Percentiles rank a stretch among this genome's conserved stretches.
Evolutionary conservation across 1,140 invertebrate genomes (phyloP).

Genomic region (Bacillus rossius): DNA sequence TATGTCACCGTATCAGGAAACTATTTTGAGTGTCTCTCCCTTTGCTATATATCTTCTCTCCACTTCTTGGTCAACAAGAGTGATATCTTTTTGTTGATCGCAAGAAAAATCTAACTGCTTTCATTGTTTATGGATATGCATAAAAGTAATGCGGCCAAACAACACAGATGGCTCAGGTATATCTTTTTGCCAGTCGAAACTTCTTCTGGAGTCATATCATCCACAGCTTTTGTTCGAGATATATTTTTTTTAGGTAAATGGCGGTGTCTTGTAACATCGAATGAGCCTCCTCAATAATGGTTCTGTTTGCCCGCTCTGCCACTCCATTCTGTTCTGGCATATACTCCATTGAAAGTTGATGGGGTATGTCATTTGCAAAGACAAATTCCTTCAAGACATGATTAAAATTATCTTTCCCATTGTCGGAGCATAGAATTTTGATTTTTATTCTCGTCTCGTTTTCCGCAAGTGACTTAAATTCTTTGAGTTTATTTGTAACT

Average conservation of each 20-base stretch:
- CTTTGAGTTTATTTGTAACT: not conserved
- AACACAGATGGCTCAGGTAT: constrained; percentile 1
- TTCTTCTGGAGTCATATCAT: not conserved
- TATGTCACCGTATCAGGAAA: not conserved
- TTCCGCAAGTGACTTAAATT: not conserved
- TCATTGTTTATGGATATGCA: constrained; percentile 24
- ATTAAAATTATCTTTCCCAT: not conserved
- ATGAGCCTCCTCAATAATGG: constrained; percentile 4
- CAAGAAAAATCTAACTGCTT: constrained; percentile 17
- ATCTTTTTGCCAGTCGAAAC: not conserved
- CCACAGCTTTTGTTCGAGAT: not conserved
- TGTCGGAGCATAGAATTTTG: not conserved
- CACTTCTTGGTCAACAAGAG: too few relatives aligned
- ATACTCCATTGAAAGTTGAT: too few relatives aligned
- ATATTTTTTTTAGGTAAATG: constrained; percentile 1
- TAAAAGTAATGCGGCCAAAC: constrained; percentile 28
- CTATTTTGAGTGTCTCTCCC: too few relatives aligned
- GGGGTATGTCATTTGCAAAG: not conserved
- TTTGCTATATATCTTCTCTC: too few relatives aligned
- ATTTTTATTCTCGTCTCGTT: not conserved
- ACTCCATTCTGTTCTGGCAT: constrained; percentile 12
- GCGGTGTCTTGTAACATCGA: constrained; percentile 9
- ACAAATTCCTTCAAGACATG: not conserved
- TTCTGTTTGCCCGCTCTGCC: constrained; percentile 16
- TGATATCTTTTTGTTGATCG: too few relatives aligned